Conservation (phyloP, 92 coral and sea anemone species). For the Zoanthus sociatus region DNA sequence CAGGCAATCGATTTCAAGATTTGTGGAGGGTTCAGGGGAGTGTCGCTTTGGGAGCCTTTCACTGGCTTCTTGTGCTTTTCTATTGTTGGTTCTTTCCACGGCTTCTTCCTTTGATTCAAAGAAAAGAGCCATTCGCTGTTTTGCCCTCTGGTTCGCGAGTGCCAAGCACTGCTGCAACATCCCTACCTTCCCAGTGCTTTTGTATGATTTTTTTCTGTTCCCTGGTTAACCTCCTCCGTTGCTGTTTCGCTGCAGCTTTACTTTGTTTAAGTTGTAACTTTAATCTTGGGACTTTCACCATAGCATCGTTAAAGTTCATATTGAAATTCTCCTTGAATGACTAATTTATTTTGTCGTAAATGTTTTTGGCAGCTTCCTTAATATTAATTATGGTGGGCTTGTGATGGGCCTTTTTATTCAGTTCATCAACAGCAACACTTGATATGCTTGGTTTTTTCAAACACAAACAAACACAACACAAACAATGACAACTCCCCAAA, state of each 20-base stretch:
- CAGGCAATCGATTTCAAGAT: background rate
- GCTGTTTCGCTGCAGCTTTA: background rate
- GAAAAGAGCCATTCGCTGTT: slow-evolving; percentile 1
- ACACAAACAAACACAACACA: background rate
- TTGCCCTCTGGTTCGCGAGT: background rate
- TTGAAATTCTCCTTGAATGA: background rate
- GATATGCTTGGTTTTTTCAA: background rate
- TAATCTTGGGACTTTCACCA: background rate
- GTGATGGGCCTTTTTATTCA: background rate
- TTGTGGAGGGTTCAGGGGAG: slow-evolving; percentile 9
- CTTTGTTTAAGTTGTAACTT: background rate
- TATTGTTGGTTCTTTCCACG: background rate
- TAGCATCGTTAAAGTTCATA: background rate
- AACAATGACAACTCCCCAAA: too few species aligned
- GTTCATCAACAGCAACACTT: background rate
- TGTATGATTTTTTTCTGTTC: background rate
- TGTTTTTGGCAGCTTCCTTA: background rate
- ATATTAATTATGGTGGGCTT: background rate
- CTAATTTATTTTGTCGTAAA: background rate
- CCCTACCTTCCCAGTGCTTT: slow-evolving; percentile 8
- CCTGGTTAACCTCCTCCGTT: slow-evolving; percentile 1
- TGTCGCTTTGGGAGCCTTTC: background rate
- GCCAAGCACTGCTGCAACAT: slow-evolving; percentile 1
- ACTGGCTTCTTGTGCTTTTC: slow-evolving; percentile 10
- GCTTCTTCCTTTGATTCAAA: slow-evolving; percentile 8